Evolutionary conservation across 2,797 vertebrate genomes (phyloP).

Genomic region (Urophycis tenuis): DNA sequence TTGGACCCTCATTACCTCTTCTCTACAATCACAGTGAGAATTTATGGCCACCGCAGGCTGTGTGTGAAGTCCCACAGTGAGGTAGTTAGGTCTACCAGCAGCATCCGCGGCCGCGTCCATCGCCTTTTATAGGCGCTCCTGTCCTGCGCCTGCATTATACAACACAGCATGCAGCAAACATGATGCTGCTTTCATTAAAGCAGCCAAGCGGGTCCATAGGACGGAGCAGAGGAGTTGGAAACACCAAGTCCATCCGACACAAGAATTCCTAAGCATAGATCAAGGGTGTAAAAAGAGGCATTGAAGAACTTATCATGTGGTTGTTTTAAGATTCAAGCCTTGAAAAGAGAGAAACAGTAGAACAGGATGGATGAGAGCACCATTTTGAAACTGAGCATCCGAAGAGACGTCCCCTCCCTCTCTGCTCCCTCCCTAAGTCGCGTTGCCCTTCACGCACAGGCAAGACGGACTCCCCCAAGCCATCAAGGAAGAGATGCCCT

Average conservation of each 20-base stretch:
- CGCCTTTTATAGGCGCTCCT: constrained; percentile 47
- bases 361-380: background rate
- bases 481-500: too few relatives aligned
- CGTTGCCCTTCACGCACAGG: background rate
- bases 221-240: background rate
- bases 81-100: constrained; percentile 46
- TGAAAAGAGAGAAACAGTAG: background rate
- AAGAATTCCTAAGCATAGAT: background rate
- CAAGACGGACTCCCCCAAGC: too few relatives aligned
- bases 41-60: constrained; percentile 50
- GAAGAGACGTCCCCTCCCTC: background rate
- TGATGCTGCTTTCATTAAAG: constrained; percentile 47
- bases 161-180: constrained; percentile 23
- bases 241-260: too few relatives aligned
- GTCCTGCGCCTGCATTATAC: constrained; percentile 32
- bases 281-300: background rate
- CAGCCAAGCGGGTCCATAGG: constrained; percentile 5
- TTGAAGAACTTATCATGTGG: background rate
- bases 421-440: background rate
- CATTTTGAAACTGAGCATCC: too few relatives aligned
- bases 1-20: constrained; percentile 53
- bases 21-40: constrained; percentile 55
- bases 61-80: constrained; percentile 41
- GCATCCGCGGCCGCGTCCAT: constrained; percentile 43
- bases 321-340: background rate